Conservation (phyloP, 2,888 invertebrate genomes). For the Blastobasis lacticolella region DNA sequence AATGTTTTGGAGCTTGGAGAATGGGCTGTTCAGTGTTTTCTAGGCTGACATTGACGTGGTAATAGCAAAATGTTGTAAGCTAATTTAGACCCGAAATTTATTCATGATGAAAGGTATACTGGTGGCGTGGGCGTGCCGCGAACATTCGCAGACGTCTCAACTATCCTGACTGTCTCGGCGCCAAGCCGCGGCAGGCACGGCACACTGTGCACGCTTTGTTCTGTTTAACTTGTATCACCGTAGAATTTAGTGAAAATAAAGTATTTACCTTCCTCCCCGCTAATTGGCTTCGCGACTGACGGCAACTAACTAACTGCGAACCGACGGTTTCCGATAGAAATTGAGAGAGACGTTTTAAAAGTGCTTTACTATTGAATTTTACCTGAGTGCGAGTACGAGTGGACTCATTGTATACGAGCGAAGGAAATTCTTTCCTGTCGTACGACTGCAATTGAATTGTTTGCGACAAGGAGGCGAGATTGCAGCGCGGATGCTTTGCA, state of each 20-base stretch:
- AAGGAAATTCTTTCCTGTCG: constrained; percentile 1
- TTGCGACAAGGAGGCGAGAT: constrained; percentile 32
- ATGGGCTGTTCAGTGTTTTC: neutral
- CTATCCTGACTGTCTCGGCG: too few relatives aligned
- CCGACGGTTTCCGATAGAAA: too few relatives aligned
- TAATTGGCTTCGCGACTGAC: too few relatives aligned
- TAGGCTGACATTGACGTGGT: neutral
- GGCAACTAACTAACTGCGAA: too few relatives aligned
- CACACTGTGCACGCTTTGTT: neutral
- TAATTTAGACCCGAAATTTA: too few relatives aligned
- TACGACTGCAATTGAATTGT: constrained; percentile 33
- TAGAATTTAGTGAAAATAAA: neutral
- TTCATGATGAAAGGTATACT: too few relatives aligned
- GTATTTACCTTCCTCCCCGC: too few relatives aligned
- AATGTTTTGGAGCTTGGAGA: neutral
- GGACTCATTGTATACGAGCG: neutral
- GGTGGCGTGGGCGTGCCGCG: too few relatives aligned
- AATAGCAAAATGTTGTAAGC: neutral
- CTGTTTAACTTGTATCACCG: neutral
- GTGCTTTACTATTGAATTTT: neutral
- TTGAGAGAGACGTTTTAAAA: neutral
- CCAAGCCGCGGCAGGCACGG: neutral
- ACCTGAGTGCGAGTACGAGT: neutral
- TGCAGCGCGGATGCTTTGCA: constrained; percentile 28
- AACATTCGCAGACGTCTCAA: too few relatives aligned